phyloP scores from a whole-genome alignment of 2,888 invertebrate species.

The Cybosia mesomella region DNA sequence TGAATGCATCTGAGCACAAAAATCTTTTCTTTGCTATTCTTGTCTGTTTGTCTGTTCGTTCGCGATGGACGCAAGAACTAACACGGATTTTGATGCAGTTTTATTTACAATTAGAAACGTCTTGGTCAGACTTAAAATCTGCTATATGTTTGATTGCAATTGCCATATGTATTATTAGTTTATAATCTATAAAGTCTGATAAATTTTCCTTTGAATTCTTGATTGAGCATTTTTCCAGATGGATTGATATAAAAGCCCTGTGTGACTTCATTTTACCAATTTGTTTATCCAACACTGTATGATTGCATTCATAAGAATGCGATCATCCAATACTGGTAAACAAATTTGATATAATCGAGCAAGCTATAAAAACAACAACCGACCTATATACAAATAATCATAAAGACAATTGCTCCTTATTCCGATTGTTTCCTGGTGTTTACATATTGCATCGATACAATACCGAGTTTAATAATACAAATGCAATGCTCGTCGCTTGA shows the following conservation, averaged over 20 bases:
- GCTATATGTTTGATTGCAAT: too few relatives aligned
- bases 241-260: background rate
- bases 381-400: slow-evolving; percentile 22
- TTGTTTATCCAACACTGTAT: background rate
- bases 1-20: too few relatives aligned
- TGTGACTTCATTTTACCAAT: background rate
- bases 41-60: too few relatives aligned
- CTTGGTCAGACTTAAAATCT: too few relatives aligned
- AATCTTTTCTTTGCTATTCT: too few relatives aligned
- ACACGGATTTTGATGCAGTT: too few relatives aligned
- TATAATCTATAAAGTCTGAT: too few relatives aligned
- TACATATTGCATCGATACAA: slow-evolving; percentile 52
- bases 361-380: slow-evolving; percentile 25
- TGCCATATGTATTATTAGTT: too few relatives aligned
- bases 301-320: slow-evolving; percentile 6
- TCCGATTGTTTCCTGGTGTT: slow-evolving; percentile 55
- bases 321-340: slow-evolving; percentile 6
- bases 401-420: slow-evolving; percentile 36
- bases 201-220: too few relatives aligned
- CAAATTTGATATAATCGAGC: slow-evolving; percentile 7
- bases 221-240: background rate
- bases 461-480: slow-evolving; percentile 53
- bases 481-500: slow-evolving; percentile 38
- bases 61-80: too few relatives aligned
- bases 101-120: too few relatives aligned